Base-by-base conservation (phyloP, 2,888 invertebrate species). In the Subacronicta megacephala region DNA sequence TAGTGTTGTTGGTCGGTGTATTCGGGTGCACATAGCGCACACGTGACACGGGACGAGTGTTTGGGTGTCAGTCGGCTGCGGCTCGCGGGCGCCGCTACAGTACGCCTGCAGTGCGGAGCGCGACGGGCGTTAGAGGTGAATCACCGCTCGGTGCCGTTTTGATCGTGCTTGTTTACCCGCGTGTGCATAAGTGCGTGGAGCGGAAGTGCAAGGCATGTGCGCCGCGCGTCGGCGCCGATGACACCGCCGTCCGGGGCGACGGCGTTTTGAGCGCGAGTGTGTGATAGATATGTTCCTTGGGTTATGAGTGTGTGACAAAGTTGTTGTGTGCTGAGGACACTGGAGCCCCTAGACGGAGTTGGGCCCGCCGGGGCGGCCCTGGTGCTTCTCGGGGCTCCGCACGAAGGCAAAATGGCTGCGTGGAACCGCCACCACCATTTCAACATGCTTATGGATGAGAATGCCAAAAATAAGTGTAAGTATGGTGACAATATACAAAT, bases 371-470 rank as follows among this genome's bases (percentile, higher is more conserved):
- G 94, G 93, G 94, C 94, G 94, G 95, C 94, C 94, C 93, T 93
- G 83, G 94, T 93, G 92, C 93, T 93, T 92, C 94, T 94, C 89
- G 94, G 94, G 94, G 94, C 94, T 94, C 94, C 94, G 83, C 93
- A 93, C 93, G 92, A 93, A 93, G 95, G 95, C 94, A 95, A 95
- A 92, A 96, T 96, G 96, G 96, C 96, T 85, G 94, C 94, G 95
- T 96, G 96, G 96, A 96, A 96, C 89, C 96, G 96, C 93, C 96
- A 96, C 94, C 96, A 96, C 92, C 96, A 96, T 91, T 95, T 96
- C 91, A 93, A 90, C 88, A 95, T 96, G 95, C 95, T 96, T 85
- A 95, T 96, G 95, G 96, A 96, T 78, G 94, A 94, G 89, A 96
- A 96, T 93, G 95, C 95, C 87, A 96, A 96, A 93, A 95, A 95